phyloP scores from a whole-genome alignment of 2,113 vertebrate species.

The Sarotherodon lohbergeri region DNA sequence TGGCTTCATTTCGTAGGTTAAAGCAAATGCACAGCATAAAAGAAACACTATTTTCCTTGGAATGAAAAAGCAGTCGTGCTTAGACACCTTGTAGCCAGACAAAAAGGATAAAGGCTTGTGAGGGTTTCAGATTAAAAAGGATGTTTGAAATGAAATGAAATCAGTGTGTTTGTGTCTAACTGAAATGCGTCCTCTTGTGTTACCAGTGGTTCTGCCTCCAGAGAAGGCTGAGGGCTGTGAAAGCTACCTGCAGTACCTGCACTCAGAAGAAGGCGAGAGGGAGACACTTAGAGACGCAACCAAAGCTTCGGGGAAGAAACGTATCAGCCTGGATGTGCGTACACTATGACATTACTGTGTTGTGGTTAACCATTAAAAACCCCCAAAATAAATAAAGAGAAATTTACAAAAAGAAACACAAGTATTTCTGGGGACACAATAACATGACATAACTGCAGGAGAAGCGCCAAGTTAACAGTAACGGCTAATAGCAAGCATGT shows the following conservation, averaged over 20 bases:
- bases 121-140: background rate
- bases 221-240: slow-evolving; percentile 75
- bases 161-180: background rate
- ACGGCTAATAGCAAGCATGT: background rate
- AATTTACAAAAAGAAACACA: background rate
- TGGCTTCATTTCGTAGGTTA: background rate
- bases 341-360: background rate
- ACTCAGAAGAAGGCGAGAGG: slow-evolving; percentile 61
- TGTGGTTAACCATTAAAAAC: rapidly evolving
- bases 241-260: slow-evolving; percentile 56
- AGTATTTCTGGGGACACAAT: background rate
- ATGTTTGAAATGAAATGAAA: background rate
- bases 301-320: slow-evolving; percentile 62
- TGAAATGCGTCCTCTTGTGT: background rate
- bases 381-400: background rate
- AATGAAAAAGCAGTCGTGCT: background rate
- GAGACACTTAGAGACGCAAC: slow-evolving; percentile 37
- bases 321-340: slow-evolving; percentile 74
- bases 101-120: background rate
- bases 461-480: background rate
- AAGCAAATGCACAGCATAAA: background rate
- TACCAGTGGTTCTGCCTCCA: slow-evolving; percentile 70
- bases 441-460: background rate
- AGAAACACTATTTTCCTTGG: background rate
- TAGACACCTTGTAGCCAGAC: background rate